Percentiles rank a stretch among this genome's conserved stretches.
Conservation (phyloP, 2,113 vertebrate species). For the Rhadina sibilatrix region DNA sequence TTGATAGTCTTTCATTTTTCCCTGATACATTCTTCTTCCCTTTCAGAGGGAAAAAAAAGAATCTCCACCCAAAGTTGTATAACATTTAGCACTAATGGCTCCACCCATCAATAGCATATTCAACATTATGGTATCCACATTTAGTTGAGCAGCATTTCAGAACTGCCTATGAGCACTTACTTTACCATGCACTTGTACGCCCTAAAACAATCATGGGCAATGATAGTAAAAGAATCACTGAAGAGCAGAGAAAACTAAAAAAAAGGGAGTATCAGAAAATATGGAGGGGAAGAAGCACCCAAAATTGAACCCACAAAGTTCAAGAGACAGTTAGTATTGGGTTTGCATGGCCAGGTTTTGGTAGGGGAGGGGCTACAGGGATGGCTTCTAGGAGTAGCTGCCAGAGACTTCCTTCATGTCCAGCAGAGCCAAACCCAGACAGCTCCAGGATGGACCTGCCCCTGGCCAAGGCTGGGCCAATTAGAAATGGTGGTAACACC, state of each 20-base stretch:
- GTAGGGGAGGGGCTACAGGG: rapidly evolving
- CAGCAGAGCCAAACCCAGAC: not conserved
- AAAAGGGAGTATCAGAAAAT: not conserved
- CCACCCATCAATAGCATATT: not conserved
- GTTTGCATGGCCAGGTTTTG: not conserved
- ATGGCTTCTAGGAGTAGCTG: not conserved
- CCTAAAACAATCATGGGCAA: not conserved
- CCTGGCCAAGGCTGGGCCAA: not conserved
- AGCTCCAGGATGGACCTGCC: not conserved
- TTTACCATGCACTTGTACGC: not conserved
- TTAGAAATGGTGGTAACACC: not conserved
- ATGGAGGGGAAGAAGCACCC: rapidly evolving
- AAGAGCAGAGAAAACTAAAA: not conserved
- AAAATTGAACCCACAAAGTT: not conserved
- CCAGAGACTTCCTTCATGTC: not conserved
- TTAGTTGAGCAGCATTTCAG: not conserved
- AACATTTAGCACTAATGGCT: not conserved
- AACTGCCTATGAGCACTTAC: not conserved
- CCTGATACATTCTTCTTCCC: not conserved
- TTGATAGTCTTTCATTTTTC: not conserved
- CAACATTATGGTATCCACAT: not conserved
- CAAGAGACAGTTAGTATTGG: not conserved
- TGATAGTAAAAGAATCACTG: not conserved
- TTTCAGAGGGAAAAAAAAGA: not conserved
- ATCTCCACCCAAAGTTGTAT: not conserved